These are phyloP conservation scores for Ailurus styani DNA, from an alignment of 2,113 vertebrate genomes.

Conservation along the genomic window DNA sequence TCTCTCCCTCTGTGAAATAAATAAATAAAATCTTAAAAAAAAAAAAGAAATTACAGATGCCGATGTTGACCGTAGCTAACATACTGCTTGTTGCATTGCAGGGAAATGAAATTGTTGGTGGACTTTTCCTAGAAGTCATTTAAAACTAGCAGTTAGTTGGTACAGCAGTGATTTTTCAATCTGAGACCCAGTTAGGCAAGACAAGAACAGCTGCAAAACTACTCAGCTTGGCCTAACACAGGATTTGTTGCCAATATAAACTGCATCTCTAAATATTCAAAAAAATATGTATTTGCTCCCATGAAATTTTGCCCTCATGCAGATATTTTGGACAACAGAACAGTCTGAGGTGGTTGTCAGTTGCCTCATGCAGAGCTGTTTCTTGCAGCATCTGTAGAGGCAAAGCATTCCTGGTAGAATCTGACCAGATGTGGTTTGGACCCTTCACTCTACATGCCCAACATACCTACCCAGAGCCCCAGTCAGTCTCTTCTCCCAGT, in stretches of 20 bases:
- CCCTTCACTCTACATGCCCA: background rate
- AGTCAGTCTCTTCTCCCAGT: background rate
- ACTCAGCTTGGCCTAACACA: background rate
- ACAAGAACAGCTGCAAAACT: background rate
- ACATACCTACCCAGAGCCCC: background rate
- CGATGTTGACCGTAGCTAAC: background rate
- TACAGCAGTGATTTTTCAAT: background rate
- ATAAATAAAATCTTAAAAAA: too few species aligned
- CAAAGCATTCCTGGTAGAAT: background rate
- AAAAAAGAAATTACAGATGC: background rate
- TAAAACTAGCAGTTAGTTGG: background rate
- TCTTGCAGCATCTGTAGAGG: background rate
- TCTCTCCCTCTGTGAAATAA: too few species aligned
- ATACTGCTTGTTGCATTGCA: background rate
- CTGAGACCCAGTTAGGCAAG: background rate
- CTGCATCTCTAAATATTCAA: background rate
- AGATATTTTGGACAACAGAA: background rate
- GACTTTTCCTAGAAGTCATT: background rate
- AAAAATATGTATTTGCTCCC: background rate
- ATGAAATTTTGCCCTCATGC: background rate
- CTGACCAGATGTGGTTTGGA: background rate
- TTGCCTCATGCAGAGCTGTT: background rate
- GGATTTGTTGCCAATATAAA: background rate
- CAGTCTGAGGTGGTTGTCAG: background rate
- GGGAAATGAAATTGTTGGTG: background rate